Base-by-base conservation (phyloP, 2,888 invertebrate genomes). In the Hedychridium roseum region DNA sequence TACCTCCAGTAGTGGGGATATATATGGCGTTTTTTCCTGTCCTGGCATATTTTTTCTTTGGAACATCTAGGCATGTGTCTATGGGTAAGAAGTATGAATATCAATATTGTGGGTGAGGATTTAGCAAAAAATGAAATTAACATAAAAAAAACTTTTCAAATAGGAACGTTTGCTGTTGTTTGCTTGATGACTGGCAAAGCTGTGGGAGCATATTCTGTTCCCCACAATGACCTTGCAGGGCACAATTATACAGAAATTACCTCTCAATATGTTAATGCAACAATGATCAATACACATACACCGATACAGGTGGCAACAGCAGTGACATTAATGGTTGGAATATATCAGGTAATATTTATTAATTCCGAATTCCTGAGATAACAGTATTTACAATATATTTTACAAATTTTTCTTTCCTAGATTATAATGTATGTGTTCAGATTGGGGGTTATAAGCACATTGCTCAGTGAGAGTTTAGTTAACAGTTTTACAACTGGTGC, bases 401-500 rank as follows among this genome's bases (percentile, higher is more conserved):
- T 39, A n/a, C 37, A n/a, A n/a, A n/a, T 37, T 34, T 36, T 20
- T 17, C n/a, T 12, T 45, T 65, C 81, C 9, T 80, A 94, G 91
- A 68, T 92, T 9, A 40, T 85, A 9, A 91, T 95, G 91, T 92
- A 88, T 78, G 65, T 87, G 39, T 81, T 90, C 41, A 84, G 88
- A 18, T 82, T 93, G 49, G 93, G 93, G 2, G 84, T 88, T 1
- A 83, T 93, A 7, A 87, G 90, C 7, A 87, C 89, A 0, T 80
- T 93, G 18, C 82, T 94, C 12, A 91, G 92, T 0, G 90, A 91
- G 71, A 88, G 90, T 2, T 82, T 95, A 64, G 91, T 94, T 4
- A 91, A 90, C 52, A 94, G 93, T 2, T 93, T 95, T 79, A 94
- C 94, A 1, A 92, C 92, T 2, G 95, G 91, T 0, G 91, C 93